Evolutionary conservation across 1,140 invertebrate species (phyloP).

Genomic region (Drosophila asahinai): DNA sequence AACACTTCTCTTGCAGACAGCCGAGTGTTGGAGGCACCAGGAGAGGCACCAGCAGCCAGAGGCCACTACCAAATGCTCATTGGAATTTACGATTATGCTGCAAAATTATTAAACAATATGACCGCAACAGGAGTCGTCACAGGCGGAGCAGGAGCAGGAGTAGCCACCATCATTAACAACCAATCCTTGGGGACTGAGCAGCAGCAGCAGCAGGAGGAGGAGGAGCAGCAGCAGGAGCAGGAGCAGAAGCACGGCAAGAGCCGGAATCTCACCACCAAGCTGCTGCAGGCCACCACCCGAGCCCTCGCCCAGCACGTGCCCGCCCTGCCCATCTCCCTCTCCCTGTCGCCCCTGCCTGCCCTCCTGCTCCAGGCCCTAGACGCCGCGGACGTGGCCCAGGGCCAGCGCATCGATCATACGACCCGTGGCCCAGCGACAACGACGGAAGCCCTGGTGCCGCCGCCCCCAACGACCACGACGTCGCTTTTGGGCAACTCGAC

Average conservation of each 20-base stretch:
- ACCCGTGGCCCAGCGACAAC: conserved; percentile 5
- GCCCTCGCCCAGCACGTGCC: conserved; percentile 63
- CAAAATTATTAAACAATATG: conserved; percentile 81
- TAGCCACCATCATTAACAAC: not conserved
- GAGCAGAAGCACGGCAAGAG: not conserved
- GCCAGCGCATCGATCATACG: conserved; percentile 40
- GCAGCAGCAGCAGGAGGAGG: not conserved
- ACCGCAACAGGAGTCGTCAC: conserved; percentile 56
- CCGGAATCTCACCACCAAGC: conserved; percentile 60
- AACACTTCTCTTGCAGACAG: conserved; percentile 57
- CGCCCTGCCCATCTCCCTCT: conserved; percentile 36
- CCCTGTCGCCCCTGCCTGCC: conserved; percentile 38
- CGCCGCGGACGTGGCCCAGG: conserved; percentile 33
- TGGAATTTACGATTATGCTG: conserved; percentile 80
- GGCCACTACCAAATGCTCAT: conserved; percentile 59
- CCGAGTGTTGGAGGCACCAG: conserved; percentile 1
- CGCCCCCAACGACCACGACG: not conserved
- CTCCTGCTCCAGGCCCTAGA: conserved; percentile 54
- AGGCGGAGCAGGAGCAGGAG: conserved; percentile 22
- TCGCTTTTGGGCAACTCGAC: conserved; percentile 20
- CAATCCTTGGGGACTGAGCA: conserved; percentile 2
- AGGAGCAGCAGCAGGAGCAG: not conserved
- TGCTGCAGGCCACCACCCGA: conserved; percentile 61
- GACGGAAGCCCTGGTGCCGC: conserved; percentile 3
- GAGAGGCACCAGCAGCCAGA: not conserved